Evolutionary conservation across 2,113 vertebrate species (phyloP).

Genomic region (Phylloscopus whistleri): DNA sequence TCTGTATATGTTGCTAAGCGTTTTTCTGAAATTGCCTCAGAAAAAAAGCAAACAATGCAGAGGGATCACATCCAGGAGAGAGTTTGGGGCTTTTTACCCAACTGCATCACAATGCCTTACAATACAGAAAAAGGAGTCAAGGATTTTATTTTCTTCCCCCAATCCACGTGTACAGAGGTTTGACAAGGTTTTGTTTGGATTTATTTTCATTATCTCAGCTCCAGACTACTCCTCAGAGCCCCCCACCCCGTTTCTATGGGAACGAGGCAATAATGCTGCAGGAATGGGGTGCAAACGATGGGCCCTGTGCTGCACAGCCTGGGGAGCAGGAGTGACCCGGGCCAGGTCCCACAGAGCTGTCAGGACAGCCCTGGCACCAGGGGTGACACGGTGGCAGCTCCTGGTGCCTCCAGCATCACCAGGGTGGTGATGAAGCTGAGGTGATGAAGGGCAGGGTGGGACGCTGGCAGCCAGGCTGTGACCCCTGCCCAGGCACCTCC

Average conservation of each 20-base stretch:
- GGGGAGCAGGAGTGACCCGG: background rate
- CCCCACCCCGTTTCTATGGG: background rate
- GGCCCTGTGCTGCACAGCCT: background rate
- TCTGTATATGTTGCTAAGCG: constrained; percentile 47
- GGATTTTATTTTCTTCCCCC: background rate
- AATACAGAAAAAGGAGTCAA: background rate
- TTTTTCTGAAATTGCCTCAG: constrained; percentile 3
- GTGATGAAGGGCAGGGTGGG: accelerated
- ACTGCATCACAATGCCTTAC: background rate
- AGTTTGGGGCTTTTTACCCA: background rate
- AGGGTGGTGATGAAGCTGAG: no score
- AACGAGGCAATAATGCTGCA: background rate
- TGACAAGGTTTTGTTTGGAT: background rate
- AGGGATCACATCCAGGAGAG: background rate
- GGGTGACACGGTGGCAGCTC: accelerated
- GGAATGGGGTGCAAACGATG: background rate
- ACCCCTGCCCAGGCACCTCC: background rate
- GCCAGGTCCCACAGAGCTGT: background rate
- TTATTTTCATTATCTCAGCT: constrained; percentile 12
- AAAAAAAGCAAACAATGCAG: constrained; percentile 34
- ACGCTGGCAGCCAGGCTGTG: background rate
- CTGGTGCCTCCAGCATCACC: accelerated
- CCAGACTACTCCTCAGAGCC: background rate
- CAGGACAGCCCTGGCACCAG: no score
- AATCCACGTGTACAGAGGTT: background rate